Evolutionary conservation across 2,888 invertebrate genomes (phyloP), one percentile per base, ranked within the genome.

Genomic region (Pheosia tremula): DNA sequence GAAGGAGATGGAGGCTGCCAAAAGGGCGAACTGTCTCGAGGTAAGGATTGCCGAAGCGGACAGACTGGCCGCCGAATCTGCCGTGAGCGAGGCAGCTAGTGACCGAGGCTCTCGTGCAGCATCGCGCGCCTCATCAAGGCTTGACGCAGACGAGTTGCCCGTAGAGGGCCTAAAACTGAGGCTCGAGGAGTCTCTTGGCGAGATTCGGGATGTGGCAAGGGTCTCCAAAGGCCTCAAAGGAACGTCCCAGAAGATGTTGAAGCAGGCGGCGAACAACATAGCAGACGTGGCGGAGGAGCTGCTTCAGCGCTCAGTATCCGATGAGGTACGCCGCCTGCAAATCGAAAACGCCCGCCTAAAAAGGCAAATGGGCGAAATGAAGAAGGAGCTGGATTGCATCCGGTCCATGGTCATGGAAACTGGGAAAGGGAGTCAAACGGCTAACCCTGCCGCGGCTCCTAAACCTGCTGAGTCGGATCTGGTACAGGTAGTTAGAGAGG

Each of bases 321-420:
- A 47, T 10, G 47, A 47, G 47, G 10, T 47, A 10, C 47, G 9
- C 47, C 47, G 47, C n/a, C 47, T 47, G n/a, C 47, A 47, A 10
- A 11, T 47, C 5, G 47, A 47, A 10, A 47, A 47, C n/a, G 47
- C 47, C 47, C 47, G 47, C 11, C 47, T 47, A 1, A 47, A n/a
- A 10, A 10, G 47, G n/a, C 47, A 47, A n/a, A 47, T 50, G 24
- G 50, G 11, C 13, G 24, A 54, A 24, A 24, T 24, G 24, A 24
- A 24, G 24, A 24, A 24, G 24, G 24, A 24, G 24, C 24, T 24
- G 24, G 24, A 24, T 24, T 24, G 24, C 24, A 24, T 63, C 61
- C 60, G 62, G 64, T 64, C 66, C 62, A 62, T 64, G 67, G 69
- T 69, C 65, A 65, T 60, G 62, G 63, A 62, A 64, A 60, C 64